Percentiles rank a stretch among this genome's conserved stretches.
Evolutionary conservation across 2,888 invertebrate genomes (phyloP).

Genomic region (Hyppa rectilinea): DNA sequence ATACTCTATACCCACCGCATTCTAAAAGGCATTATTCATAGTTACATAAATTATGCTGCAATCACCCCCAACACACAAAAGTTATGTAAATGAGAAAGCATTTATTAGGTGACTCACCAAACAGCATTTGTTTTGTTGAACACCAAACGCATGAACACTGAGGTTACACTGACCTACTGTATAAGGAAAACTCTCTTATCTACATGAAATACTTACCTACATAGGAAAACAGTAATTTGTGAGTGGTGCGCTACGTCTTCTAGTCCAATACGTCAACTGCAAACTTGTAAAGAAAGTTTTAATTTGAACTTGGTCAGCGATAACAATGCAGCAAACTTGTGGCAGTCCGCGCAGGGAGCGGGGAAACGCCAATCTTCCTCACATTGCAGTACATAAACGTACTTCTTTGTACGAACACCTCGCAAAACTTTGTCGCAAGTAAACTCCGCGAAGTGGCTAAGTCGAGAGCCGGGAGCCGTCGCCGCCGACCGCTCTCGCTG

Average conservation of each 20-base stretch:
- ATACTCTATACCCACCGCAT: neutral
- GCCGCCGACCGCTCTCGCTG: slow-evolving; percentile 75
- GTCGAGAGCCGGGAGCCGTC: slow-evolving; percentile 74
- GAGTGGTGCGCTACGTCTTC: slow-evolving; percentile 70
- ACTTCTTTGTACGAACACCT: slow-evolving; percentile 89
- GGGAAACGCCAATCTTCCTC: slow-evolving; percentile 84
- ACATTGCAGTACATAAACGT: slow-evolving; percentile 87
- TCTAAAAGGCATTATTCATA: slow-evolving; percentile 40
- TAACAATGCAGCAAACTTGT: slow-evolving; percentile 87
- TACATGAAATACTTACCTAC: slow-evolving; percentile 33
- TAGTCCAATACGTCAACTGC: slow-evolving; percentile 72
- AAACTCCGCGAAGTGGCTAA: slow-evolving; percentile 83
- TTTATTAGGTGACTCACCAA: slow-evolving; percentile 53
- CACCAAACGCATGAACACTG: slow-evolving; percentile 16
- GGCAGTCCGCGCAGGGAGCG: slow-evolving; percentile 78
- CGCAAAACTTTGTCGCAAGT: slow-evolving; percentile 89
- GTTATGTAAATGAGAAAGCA: slow-evolving; percentile 55
- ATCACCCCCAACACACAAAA: slow-evolving; percentile 49
- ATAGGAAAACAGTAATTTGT: slow-evolving; percentile 71
- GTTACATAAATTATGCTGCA: slow-evolving; percentile 49
- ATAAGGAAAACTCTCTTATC: slow-evolving; percentile 27
- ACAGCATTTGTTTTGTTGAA: slow-evolving; percentile 23
- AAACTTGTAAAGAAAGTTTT: slow-evolving; percentile 85
- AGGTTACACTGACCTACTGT: slow-evolving; percentile 39
- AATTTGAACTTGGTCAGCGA: slow-evolving; percentile 84